Base-by-base conservation (phyloP, 2,113 vertebrate species). In the Siniperca chuatsi region DNA sequence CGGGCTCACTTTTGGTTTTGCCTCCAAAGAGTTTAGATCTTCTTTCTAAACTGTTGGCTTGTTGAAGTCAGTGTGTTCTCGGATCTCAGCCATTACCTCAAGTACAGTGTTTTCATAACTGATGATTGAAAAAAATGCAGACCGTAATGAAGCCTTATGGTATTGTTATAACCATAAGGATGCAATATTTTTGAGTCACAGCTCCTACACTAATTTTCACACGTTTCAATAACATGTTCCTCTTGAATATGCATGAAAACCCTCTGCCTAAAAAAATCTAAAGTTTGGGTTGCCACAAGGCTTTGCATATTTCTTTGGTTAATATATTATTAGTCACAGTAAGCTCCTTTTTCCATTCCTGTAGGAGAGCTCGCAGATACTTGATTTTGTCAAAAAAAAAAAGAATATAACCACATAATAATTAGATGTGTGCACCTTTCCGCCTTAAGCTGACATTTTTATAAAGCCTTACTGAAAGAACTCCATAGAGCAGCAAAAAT, bases 311-410 rank as follows among this genome's bases (percentile, higher is more conserved):
- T 87, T 68, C 69, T 81, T 78, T 75, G 60, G 68, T 78, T 75
- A 89, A 84, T 87, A 62, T 74, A 79, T 82, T 85, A 84, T 85
- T 85, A 83, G 82, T 83, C 89, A 89, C 76, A 81, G 73, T 83
- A 85, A 81, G 84, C 82, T 82, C 58, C 60, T 85, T 71, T 64
- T 61, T 11, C 77, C 82, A 42, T 25, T 80, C 72, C 76, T 52
- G 20, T 79, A 78, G 79, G 75, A 78, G 69, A 70, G 29, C 72
- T 74, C 12, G 4, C 13, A 61, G 35, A 61, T 46, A 67, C 82
- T 62, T 75, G 87, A 82, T 86, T 79, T 88, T 79, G 83, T 88
- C 58, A 42, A 42, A 42, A 46, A 46, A 11, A 82, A 84, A 83
- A 88, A 84, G 42, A 82, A 71, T 78, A 82, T 74, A 82, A 86